Base-by-base conservation (phyloP, 2,888 invertebrate species). In the Lasioglossum lativentre region DNA sequence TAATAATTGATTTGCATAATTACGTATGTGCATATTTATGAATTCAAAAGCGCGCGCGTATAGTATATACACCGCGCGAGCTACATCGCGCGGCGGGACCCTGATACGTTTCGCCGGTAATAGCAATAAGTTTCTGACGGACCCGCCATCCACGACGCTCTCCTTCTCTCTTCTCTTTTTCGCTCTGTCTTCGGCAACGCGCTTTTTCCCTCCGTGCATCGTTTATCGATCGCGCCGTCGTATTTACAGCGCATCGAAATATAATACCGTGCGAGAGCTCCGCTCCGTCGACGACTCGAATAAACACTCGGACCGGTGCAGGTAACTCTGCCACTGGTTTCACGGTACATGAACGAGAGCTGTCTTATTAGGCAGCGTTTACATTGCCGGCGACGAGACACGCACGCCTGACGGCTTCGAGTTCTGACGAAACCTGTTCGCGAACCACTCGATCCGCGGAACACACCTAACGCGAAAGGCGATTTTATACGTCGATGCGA, bases 1-100 rank as follows among this genome's bases (percentile, higher is more conserved):
- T 89, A 89, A 89, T 89, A 89, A 89, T 89, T 89, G 89, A 89
- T 89, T 89, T 89, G 89, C 89, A 89, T 89, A 89, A 89, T 89
- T 85, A 89, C 88, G 89, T 88, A 89, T 89, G 89, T 89, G 89
- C 89, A 89, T 89, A 89, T 89, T 89, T 89, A 89, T 89, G 89
- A 89, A 89, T 89, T 89, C 89, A 86, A 89, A 70, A 89, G 89
- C 88, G 82, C 83, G 63, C 63, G 30, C 63, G 14, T 19, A 30
- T 30, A 56, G 34, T n/a, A 34, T 63, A 30, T 23, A 30, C 63
- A 83, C 85, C 86, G 83, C 86, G 34, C 66, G 38, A 66, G 81
- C 71, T 12, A 84, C 84, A 88, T 81, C 82, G 75, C 83, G 75
- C 38, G 68, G 34, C n/a, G 74, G 87, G 81, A 71, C 78, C 68